Evolutionary conservation across 1,140 invertebrate species (phyloP).

Genomic region (Andrena cerasifolii): DNA sequence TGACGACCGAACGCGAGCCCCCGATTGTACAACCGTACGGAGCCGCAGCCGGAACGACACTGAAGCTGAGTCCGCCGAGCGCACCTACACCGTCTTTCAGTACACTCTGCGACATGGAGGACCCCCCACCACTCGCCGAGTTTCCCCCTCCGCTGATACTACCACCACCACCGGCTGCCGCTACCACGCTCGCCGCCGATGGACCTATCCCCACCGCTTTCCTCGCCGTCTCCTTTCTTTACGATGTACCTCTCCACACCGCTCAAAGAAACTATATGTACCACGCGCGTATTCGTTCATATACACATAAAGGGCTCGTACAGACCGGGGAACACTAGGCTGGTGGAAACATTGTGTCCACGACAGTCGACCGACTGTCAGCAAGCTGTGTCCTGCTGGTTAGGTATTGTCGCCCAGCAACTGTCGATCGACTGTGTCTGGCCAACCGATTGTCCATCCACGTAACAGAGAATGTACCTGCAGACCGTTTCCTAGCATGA

Average conservation of each 20-base stretch:
- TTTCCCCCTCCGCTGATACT: not conserved
- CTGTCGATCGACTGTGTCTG: no score
- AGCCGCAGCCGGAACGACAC: conserved; percentile 78
- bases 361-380: no score
- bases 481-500: no score
- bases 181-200: conserved; percentile 51
- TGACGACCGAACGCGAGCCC: not conserved
- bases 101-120: conserved; percentile 68
- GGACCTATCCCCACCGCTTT: conserved; percentile 39
- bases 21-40: conserved; percentile 64
- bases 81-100: conserved; percentile 73
- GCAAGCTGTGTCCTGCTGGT: no score
- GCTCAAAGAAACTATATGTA: conserved; percentile 59
- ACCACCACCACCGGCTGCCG: conserved; percentile 24
- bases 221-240: conserved; percentile 47
- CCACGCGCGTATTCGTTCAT: conserved; percentile 37
- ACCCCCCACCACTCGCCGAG: conserved; percentile 56
- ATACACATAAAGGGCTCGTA: conserved; percentile 56
- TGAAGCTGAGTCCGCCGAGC: conserved; percentile 71
- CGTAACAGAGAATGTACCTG: no score
- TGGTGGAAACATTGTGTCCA: no score
- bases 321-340: conserved; percentile 63
- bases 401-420: no score
- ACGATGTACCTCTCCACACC: conserved; percentile 7
- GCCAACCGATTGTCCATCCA: no score